Percentiles rank a stretch among this genome's conserved stretches.
phyloP scores from a whole-genome alignment of 2,888 invertebrate genomes.

The Drosophila putrida region DNA sequence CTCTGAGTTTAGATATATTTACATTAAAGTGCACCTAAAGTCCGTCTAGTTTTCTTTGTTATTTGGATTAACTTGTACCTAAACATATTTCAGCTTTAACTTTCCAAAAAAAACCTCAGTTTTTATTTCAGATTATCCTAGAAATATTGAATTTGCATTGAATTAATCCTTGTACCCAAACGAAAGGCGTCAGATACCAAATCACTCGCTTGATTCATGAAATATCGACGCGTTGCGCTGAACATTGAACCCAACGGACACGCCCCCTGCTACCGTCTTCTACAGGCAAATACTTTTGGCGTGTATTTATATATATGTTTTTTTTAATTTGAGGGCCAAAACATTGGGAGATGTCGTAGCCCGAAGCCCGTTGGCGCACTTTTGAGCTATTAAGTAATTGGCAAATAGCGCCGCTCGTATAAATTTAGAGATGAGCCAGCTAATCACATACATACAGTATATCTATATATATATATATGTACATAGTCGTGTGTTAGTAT shows the following conservation, averaged over 20 bases:
- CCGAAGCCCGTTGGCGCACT: slow-evolving; percentile 50
- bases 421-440: slow-evolving; percentile 65
- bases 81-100: background rate
- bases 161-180: slow-evolving; percentile 31
- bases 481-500: background rate
- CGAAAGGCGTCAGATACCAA: slow-evolving; percentile 49
- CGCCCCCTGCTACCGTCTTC: slow-evolving; percentile 40
- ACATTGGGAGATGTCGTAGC: slow-evolving; percentile 3
- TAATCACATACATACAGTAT: background rate
- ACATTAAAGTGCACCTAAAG: too few species aligned
- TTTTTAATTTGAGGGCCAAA: slow-evolving; percentile 31
- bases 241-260: slow-evolving; percentile 46
- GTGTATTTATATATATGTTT: slow-evolving; percentile 16
- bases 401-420: slow-evolving; percentile 48
- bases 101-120: background rate
- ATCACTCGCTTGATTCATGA: slow-evolving; percentile 83
- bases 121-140: slow-evolving; percentile 1
- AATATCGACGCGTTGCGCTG: slow-evolving; percentile 65
- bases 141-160: background rate
- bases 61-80: background rate
- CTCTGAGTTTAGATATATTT: too few species aligned
- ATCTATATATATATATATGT: too few species aligned
- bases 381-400: slow-evolving; percentile 76
- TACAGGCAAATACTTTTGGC: slow-evolving; percentile 49
- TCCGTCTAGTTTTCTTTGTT: background rate